A percentile compares a stretch with the other conserved stretches of the same genome.
Conservation (phyloP, 2,797 vertebrate genomes). For the Glyptemys insculpta region DNA sequence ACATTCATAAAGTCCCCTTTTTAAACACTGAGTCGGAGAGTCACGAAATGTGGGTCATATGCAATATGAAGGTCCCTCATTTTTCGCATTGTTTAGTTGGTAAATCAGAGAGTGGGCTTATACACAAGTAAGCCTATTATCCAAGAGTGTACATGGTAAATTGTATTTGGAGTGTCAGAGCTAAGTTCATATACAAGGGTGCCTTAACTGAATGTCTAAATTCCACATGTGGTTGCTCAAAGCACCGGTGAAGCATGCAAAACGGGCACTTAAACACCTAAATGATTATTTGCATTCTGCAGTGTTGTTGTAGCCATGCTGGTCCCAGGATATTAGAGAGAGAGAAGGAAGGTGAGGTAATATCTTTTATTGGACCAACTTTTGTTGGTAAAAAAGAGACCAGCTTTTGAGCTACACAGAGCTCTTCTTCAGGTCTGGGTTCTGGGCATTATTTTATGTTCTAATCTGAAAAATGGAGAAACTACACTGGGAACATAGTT, state of each 20-base stretch:
- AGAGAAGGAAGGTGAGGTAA: neutral
- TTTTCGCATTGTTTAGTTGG: slow-evolving; percentile 19
- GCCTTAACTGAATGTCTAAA: neutral
- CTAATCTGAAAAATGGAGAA: slow-evolving; percentile 11
- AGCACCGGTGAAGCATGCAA: slow-evolving; percentile 17
- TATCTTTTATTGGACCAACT: neutral
- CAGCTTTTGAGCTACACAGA: neutral
- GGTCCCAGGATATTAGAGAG: neutral
- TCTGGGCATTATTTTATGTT: slow-evolving; percentile 38
- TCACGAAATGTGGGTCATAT: neutral
- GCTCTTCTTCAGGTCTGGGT: neutral
- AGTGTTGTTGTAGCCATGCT: neutral
- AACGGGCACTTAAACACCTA: slow-evolving; percentile 37
- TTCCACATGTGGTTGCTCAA: neutral
- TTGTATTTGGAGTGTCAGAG: slow-evolving; percentile 4
- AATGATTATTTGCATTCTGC: neutral
- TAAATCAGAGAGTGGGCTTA: neutral
- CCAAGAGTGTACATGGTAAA: neutral
- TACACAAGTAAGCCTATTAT: neutral
- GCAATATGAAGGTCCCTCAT: neutral
- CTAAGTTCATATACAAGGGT: neutral
- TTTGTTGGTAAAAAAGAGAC: neutral
- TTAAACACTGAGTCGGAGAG: neutral
- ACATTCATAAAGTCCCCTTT: neutral
- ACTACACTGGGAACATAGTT: neutral